These are phyloP conservation scores for Chaenodraco wilsoni DNA, from an alignment of 2,797 vertebrate species.

Conservation along the genomic window DNA sequence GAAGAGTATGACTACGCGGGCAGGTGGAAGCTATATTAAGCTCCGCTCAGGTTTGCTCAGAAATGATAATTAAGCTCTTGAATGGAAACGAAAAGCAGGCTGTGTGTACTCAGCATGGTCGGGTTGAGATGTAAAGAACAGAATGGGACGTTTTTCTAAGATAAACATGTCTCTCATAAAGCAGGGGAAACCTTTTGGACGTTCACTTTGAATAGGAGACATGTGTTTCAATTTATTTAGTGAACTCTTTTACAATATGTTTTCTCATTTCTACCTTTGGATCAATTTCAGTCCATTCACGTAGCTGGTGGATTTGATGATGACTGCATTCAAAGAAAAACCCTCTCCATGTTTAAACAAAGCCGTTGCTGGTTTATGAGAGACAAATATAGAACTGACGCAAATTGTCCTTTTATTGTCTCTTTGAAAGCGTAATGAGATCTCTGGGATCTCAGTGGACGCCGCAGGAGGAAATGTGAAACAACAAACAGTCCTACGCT, in stretches of 20 bases:
- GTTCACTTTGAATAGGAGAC: slow-evolving; percentile 33
- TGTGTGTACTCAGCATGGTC: slow-evolving; percentile 10
- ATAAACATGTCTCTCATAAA: slow-evolving; percentile 35
- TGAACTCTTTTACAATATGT: neutral
- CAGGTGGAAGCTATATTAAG: slow-evolving; percentile 66
- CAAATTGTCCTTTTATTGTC: slow-evolving; percentile 67
- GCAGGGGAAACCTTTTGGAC: slow-evolving; percentile 6
- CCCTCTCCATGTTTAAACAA: slow-evolving; percentile 72
- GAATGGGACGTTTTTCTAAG: slow-evolving; percentile 23
- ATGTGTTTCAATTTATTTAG: slow-evolving; percentile 34
- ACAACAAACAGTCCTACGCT: slow-evolving; percentile 53
- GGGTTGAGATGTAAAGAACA: slow-evolving; percentile 27
- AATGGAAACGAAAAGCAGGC: slow-evolving; percentile 26
- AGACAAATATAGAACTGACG: slow-evolving; percentile 72
- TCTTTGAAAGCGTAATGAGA: slow-evolving; percentile 57
- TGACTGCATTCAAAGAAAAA: slow-evolving; percentile 57
- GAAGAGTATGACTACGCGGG: slow-evolving; percentile 18
- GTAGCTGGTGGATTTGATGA: slow-evolving; percentile 44
- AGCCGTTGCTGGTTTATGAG: slow-evolving; percentile 17
- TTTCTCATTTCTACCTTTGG: neutral
- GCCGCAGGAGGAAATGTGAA: slow-evolving; percentile 63
- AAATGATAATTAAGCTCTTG: slow-evolving; percentile 43
- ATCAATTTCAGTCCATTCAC: slow-evolving; percentile 47
- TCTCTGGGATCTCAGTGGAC: slow-evolving; percentile 46
- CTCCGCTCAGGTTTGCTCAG: slow-evolving; percentile 49